Conservation (phyloP, 2,888 invertebrate genomes). For the Erebia ligea region DNA sequence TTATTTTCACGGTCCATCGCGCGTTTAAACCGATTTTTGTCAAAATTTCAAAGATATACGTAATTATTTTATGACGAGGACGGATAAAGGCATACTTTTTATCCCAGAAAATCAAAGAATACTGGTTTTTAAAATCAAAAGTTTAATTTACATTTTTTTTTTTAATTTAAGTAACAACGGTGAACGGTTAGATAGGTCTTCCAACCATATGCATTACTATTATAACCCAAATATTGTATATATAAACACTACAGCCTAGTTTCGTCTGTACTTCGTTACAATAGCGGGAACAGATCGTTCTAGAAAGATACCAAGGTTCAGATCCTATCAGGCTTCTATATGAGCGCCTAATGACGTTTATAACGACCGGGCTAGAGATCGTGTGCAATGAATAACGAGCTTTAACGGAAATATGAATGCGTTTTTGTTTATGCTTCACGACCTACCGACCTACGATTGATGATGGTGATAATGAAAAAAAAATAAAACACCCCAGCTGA, state of each 20-base stretch:
- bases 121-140: no score
- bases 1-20: no score
- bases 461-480: no score
- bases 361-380: conserved; percentile 25
- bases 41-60: no score
- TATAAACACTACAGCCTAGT: not conserved
- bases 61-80: no score
- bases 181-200: no score
- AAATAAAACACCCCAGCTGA: no score
- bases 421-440: not conserved
- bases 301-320: conserved; percentile 31
- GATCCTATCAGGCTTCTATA: conserved; percentile 31
- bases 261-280: conserved; percentile 15
- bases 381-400: conserved; percentile 13
- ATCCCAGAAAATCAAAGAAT: no score
- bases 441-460: not conserved
- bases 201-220: not conserved
- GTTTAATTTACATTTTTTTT: no score
- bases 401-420: conserved; percentile 13
- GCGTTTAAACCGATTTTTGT: no score
- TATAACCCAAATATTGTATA: not conserved
- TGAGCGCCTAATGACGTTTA: conserved; percentile 30
- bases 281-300: conserved; percentile 38
- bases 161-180: no score
- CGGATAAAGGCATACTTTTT: no score